Evolutionary conservation across 1,140 invertebrate species (phyloP).

Genomic region (Drosophila kanapiae): DNA sequence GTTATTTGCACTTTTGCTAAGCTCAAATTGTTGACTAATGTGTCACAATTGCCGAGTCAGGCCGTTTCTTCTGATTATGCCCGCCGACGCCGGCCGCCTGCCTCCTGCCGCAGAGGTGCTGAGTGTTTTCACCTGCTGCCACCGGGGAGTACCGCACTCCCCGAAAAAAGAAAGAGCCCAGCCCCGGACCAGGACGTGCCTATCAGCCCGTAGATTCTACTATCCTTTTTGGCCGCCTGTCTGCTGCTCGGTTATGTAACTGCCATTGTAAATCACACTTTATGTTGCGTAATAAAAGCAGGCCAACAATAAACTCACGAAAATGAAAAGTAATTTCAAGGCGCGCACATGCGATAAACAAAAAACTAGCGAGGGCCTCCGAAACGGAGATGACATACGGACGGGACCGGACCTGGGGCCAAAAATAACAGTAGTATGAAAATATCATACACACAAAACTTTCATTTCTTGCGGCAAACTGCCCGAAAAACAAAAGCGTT

Average conservation of each 20-base stretch:
- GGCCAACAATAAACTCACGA: slow-evolving; percentile 65
- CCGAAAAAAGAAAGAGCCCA: neutral
- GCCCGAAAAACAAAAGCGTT: slow-evolving; percentile 68
- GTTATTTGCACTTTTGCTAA: slow-evolving; percentile 84
- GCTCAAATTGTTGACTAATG: slow-evolving; percentile 85
- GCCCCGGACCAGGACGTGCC: slow-evolving; percentile 57
- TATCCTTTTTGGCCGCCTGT: slow-evolving; percentile 7
- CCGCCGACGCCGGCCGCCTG: neutral
- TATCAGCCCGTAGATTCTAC: slow-evolving; percentile 19
- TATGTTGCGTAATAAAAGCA: slow-evolving; percentile 72
- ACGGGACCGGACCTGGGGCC: slow-evolving; percentile 32
- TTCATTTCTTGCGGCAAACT: slow-evolving; percentile 78
- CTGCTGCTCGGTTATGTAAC: slow-evolving; percentile 50
- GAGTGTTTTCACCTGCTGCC: slow-evolving; percentile 56
- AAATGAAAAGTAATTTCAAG: slow-evolving; percentile 82
- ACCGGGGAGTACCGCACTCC: neutral
- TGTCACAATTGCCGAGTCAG: slow-evolving; percentile 83
- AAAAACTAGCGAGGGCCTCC: slow-evolving; percentile 32
- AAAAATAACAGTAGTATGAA: slow-evolving; percentile 79
- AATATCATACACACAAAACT: slow-evolving; percentile 75
- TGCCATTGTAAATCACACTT: slow-evolving; percentile 57
- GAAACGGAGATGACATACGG: slow-evolving; percentile 57
- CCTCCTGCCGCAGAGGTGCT: neutral
- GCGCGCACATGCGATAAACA: slow-evolving; percentile 78
- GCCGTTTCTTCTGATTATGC: slow-evolving; percentile 50